A percentile compares a stretch with the other conserved stretches of the same genome.
Evolutionary conservation across 2,113 vertebrate genomes (phyloP).

Genomic region (Pithys albifrons): DNA sequence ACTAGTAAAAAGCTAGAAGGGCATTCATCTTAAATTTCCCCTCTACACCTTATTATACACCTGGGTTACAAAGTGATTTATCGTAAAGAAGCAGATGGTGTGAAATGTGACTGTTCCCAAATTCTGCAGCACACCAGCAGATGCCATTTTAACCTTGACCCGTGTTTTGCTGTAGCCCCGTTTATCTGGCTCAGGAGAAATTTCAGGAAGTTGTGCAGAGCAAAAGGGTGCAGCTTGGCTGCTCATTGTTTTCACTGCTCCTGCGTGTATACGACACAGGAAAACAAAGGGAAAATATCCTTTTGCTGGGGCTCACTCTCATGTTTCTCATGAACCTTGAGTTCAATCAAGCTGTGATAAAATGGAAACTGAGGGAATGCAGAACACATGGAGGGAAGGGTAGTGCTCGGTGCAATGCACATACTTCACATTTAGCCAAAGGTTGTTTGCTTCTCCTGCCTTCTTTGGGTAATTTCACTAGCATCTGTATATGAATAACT

Average conservation of each 20-base stretch:
- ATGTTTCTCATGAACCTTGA: not conserved
- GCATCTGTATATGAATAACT: not conserved
- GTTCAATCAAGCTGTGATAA: not conserved
- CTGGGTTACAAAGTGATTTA: not conserved
- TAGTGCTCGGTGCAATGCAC: not conserved
- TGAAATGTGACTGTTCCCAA: not conserved
- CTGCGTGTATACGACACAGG: not conserved
- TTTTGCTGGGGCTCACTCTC: not conserved
- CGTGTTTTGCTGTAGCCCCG: not conserved
- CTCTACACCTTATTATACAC: not conserved
- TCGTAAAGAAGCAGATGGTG: not conserved
- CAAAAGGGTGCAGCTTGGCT: not conserved
- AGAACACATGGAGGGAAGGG: not conserved
- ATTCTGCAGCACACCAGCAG: not conserved
- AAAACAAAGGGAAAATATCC: not conserved
- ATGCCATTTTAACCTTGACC: not conserved
- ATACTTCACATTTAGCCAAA: not conserved
- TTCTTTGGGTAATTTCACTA: not conserved
- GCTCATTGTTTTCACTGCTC: constrained; percentile 12
- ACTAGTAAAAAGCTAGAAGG: not conserved
- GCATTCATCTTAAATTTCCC: not conserved
- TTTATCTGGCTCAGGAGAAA: not conserved
- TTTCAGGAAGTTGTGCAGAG: not conserved
- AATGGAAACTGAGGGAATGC: not conserved
- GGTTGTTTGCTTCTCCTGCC: not conserved